phyloP scores from a whole-genome alignment of 2,797 vertebrate species.

The Acipenser ruthenus region DNA sequence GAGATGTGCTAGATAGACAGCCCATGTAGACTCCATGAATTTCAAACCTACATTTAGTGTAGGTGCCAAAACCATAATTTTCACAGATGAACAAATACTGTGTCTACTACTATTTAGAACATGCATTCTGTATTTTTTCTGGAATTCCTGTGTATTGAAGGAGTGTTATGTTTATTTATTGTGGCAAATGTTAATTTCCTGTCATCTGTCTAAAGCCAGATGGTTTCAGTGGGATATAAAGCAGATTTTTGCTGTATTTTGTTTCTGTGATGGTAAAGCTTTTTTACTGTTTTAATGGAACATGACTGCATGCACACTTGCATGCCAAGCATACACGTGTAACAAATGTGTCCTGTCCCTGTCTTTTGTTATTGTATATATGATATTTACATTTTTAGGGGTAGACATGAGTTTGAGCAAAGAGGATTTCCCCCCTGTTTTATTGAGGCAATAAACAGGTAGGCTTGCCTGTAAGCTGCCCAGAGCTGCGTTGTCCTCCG shows the following conservation, averaged over 20 bases:
- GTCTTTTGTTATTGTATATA: background rate
- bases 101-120: conserved; percentile 12
- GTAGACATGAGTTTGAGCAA: too few species aligned
- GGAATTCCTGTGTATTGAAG: conserved; percentile 21
- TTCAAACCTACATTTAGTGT: background rate
- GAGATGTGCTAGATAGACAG: background rate
- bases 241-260: conserved; percentile 31
- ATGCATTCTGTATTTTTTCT: conserved; percentile 10
- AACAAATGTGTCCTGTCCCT: conserved; percentile 18
- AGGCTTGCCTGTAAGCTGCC: too few species aligned
- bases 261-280: conserved; percentile 39
- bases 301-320: conserved; percentile 25
- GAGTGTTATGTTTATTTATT: conserved; percentile 27
- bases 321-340: conserved; percentile 28
- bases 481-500: too few species aligned
- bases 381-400: too few species aligned
- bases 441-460: too few species aligned
- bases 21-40: background rate
- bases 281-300: conserved; percentile 30
- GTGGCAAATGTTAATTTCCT: conserved; percentile 29
- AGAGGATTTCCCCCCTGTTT: too few species aligned
- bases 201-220: conserved; percentile 33
- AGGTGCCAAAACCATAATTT: background rate
- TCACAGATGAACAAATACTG: conserved; percentile 17
- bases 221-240: conserved; percentile 39